A percentile compares a stretch with the other conserved stretches of the same genome.
Evolutionary conservation across 2,797 vertebrate genomes (phyloP).

Genomic region (Periophthalmus magnuspinnatus): DNA sequence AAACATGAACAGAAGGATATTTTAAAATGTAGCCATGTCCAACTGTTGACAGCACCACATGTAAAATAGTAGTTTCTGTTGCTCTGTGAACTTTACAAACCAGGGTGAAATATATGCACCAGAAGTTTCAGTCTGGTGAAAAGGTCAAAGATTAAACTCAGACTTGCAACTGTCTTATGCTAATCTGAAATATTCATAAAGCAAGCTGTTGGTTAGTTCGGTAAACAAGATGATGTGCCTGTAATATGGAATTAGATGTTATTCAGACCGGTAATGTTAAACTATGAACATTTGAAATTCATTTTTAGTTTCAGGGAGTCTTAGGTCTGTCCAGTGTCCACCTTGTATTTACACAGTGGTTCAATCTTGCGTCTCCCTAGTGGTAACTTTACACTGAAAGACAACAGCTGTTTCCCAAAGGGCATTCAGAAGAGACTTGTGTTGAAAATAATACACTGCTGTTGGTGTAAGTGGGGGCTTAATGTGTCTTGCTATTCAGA

Average conservation of each 20-base stretch:
- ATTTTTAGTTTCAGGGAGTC: background rate
- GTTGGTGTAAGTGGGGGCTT: background rate
- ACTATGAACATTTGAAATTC: background rate
- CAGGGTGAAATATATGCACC: background rate
- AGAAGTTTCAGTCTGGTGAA: background rate
- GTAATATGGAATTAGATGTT: background rate
- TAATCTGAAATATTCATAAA: conserved; percentile 9
- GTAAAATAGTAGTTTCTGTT: background rate
- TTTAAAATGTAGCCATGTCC: background rate
- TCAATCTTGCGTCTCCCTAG: background rate
- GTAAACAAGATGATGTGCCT: background rate
- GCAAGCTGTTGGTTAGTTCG: conserved; percentile 1
- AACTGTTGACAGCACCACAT: background rate
- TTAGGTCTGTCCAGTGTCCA: background rate
- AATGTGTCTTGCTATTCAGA: background rate
- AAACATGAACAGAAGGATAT: background rate
- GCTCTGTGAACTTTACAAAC: background rate
- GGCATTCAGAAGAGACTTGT: background rate
- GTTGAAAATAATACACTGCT: background rate
- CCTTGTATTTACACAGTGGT: background rate
- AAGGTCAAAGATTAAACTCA: conserved; percentile 7
- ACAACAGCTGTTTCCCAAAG: background rate
- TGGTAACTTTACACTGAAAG: background rate
- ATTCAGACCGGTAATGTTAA: background rate
- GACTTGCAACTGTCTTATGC: conserved; percentile 2